phyloP scores from a whole-genome alignment of 2,113 vertebrate species.

The Hydrochoerus hydrochaeris region DNA sequence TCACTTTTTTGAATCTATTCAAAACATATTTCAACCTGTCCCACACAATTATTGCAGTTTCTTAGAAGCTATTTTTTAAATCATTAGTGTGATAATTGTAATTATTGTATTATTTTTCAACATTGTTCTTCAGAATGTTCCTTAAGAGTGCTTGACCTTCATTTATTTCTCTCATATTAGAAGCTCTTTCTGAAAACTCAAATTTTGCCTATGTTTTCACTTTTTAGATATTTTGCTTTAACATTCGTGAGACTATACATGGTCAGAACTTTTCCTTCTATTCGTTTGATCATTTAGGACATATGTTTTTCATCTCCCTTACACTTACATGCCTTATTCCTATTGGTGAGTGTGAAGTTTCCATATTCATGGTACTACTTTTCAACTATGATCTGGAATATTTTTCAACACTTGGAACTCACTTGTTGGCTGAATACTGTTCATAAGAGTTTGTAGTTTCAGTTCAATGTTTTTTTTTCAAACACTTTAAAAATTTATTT shows the following conservation, averaged over 20 bases:
- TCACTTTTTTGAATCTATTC: background rate
- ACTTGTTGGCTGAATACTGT: background rate
- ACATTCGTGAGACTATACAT: background rate
- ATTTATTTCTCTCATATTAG: background rate
- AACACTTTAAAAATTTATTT: background rate
- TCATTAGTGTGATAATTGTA: background rate
- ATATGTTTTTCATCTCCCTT: background rate
- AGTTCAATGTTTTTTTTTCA: background rate
- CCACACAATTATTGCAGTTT: background rate
- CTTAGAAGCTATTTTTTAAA: background rate
- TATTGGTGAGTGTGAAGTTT: background rate
- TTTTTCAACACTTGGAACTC: background rate
- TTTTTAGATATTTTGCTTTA: background rate
- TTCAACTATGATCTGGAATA: background rate
- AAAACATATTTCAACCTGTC: background rate
- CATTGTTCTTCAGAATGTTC: background rate
- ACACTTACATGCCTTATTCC: background rate
- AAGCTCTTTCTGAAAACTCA: background rate
- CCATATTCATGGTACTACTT: background rate
- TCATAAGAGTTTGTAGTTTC: background rate
- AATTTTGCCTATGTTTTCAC: background rate
- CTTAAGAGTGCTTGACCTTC: background rate
- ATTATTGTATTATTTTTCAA: background rate
- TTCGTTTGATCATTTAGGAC: background rate
- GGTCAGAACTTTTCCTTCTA: background rate